Conservation (phyloP, 2,888 invertebrate genomes). For the Lasioglossum pauxillum region DNA sequence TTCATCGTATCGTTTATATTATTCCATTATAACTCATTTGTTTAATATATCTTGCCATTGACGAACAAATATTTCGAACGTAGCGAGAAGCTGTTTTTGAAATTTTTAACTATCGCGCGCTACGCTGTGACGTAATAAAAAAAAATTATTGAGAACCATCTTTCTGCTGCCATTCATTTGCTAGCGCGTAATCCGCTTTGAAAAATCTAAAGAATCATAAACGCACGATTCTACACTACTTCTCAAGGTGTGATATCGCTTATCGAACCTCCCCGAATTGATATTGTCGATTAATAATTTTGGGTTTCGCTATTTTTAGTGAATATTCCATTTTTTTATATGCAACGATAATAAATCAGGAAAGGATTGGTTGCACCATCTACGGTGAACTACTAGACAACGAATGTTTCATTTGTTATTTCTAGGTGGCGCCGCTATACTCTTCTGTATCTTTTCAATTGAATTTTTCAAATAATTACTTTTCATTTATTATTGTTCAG, state of each 20-base stretch:
- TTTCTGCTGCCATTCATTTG: neutral
- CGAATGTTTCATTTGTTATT: neutral
- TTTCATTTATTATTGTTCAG: conserved; percentile 4
- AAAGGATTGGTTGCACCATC: neutral
- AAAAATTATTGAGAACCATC: conserved; percentile 23
- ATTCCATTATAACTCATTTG: neutral
- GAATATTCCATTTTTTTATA: neutral
- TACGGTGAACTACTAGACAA: neutral
- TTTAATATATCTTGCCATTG: neutral
- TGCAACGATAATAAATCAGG: neutral
- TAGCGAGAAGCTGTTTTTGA: conserved; percentile 19
- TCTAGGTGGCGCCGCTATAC: neutral
- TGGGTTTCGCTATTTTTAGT: neutral
- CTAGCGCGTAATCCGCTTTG: neutral
- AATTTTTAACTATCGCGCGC: conserved; percentile 50
- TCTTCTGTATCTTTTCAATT: neutral
- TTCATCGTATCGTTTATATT: neutral
- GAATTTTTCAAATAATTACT: neutral
- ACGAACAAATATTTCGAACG: conserved; percentile 8
- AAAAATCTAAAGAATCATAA: neutral
- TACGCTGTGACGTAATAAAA: conserved; percentile 45
- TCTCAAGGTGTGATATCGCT: neutral
- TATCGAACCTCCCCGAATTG: neutral
- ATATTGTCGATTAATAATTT: neutral
- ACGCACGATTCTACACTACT: neutral